Evolutionary conservation across 53 echinoderm and acorn worm genomes (phyloP), one percentile per base, ranked within the genome.

Genomic region (Pentamera pediparva): DNA sequence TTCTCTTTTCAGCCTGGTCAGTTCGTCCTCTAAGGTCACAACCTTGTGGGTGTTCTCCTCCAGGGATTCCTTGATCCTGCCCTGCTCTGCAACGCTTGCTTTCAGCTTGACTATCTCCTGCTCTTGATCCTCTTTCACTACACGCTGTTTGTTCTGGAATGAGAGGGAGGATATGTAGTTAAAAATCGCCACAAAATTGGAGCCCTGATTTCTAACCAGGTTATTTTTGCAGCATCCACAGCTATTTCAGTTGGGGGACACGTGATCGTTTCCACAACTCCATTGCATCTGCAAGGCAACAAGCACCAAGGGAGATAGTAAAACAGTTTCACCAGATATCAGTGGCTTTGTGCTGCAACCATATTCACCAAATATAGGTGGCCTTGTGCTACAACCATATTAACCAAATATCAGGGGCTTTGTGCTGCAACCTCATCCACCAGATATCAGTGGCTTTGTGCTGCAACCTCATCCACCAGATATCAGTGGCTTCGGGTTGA

Each of bases 91-190:
- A 38, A 98, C 64, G 58, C 91, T 79, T 27, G 70, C 58, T 30
- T 88, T 80, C 17, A 98, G 85, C 28, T 83, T 87, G 22, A 69
- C 31, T 41, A 91, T 88, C 13, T 49, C 74, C 35, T 62, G 62
- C 11, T 91, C 88, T 10, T 83, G 62, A 24, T 92, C 85, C 17
- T 81, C 67, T 11, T 76, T 39, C 12, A 83, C 76, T 17, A 37
- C 57, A 32, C 81, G 79, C 58, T 89, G 84, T 37, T 89, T 89
- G 48, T 89, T 89, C 93, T 93, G 86, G 0, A 47, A 29, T 56
- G 22, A 40, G 21, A 36, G 20, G 20, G 17, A 54, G 20, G 19
- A 35, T 35, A 32, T 17, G 17, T 11, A 6, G 10, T 56, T 56
- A 20, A 56, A 56, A 41, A 41, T 41, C 15, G 9, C 43, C 43